Evolutionary conservation across 2,888 invertebrate genomes (phyloP), one percentile per base, ranked within the genome.

Genomic region (Cepaea hortensis): DNA sequence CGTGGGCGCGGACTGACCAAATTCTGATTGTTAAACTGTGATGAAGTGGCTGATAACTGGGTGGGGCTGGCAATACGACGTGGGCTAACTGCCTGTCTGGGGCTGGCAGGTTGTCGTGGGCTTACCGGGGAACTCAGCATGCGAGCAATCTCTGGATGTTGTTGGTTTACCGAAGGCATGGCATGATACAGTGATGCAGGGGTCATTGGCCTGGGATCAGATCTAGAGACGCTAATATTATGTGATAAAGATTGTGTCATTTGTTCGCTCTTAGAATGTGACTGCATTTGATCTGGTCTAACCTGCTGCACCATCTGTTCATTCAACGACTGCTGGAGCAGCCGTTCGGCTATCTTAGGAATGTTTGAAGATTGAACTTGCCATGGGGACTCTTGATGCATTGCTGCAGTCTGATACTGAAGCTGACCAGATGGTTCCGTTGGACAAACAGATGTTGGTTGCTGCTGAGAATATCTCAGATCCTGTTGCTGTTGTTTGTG

Each of bases 41-140:
- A 9, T 9, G 77, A 35, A 48, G 61, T 82, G 9, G 55, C 20
- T 46, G 65, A 61, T 4, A 70, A 55, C 35, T 82, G 81, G 61
- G 20, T 18, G 46, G 84, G 76, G 15, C 84, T 84, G 48, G 35
- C 61, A 20, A 48, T 68, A 35, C 76, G 48, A 15, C 84, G 46
- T 11, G 86, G 86, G 77, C 86, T 86, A 18, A 35, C 77, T 62
- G 86, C 46, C 77, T 81, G 77, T 4, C 86, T 61, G 68, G 86
- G 86, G 20, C 86, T 86, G 18, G n/a, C 77, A 20, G 82, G 35
- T 23, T 86, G 86, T 70, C 86, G 61, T 18, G 86, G 86, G 48
- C 86, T 86, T 9, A 82, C 86, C 11, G 86, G 86, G n/a, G 86
- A 86, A n/a, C 68, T 82, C 50, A 86, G 46, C 86, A 82, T 82